Conservation (phyloP, 2,888 invertebrate species). For the Scrobipalpa costella region DNA sequence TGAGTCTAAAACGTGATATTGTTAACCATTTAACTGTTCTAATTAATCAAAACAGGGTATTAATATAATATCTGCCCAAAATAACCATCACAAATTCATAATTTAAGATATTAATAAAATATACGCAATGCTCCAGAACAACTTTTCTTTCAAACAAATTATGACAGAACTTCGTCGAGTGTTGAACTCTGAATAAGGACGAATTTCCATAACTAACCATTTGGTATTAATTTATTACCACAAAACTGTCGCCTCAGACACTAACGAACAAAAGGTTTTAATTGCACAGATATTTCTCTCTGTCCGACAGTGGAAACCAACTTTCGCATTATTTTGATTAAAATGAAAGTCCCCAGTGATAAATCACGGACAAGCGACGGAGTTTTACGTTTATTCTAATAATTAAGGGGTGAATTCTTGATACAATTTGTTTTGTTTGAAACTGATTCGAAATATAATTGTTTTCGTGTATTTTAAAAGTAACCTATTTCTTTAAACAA, state of each 20-base stretch:
- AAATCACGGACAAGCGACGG: not conserved
- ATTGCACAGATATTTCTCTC: conserved; percentile 13
- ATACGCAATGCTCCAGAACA: not conserved
- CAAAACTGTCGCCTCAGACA: conserved; percentile 7
- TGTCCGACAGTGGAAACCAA: conserved; percentile 10
- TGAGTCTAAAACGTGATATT: no score
- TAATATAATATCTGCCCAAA: no score
- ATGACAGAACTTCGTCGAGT: not conserved
- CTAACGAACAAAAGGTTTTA: conserved; percentile 16
- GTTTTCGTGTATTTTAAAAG: no score
- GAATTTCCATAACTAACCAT: conserved; percentile 12
- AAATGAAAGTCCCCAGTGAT: conserved; percentile 9
- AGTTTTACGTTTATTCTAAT: conserved; percentile 12
- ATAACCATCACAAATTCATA: no score
- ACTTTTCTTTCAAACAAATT: not conserved
- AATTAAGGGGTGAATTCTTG: not conserved
- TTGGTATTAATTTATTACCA: conserved; percentile 4
- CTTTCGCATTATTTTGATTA: conserved; percentile 18
- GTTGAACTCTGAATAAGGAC: not conserved
- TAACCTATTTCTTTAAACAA: no score
- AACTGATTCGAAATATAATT: no score
- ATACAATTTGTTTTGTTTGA: no score
- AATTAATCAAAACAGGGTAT: no score
- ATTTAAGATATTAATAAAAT: not conserved
- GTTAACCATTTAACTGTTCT: no score